Base-by-base conservation (phyloP, 2,797 vertebrate genomes). In the Tarsius wallacei region DNA sequence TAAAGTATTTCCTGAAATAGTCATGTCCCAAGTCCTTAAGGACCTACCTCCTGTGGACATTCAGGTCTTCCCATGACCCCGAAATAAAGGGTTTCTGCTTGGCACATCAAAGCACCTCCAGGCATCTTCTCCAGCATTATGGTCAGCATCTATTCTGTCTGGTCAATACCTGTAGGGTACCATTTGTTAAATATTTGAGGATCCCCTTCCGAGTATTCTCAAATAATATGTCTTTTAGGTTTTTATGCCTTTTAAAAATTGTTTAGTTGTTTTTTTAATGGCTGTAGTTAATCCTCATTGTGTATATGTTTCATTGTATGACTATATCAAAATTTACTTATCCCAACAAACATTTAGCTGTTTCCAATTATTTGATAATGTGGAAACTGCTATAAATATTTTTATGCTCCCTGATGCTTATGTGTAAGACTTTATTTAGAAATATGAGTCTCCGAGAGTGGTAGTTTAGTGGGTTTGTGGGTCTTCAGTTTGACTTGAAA, bases 401-500 rank as follows among this genome's bases (percentile, higher is more conserved):
- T 63, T 53, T 59, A 78, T 87, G 24, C 71, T 80, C 86, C 51
- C 13, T 26, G 4, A 36, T 42, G 53, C 16, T 16, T 24, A 13
- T 2, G 1, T 53, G 14, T 87, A 59, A 63, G 3, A 42, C 9
- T 70, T 71, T 31, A n/a, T 42, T 8, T 28, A 80, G 53, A 42
- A 12, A 36, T 51, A 10, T 36, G 42, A 59, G 26, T 71, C 42
- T 70, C 17, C 31, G 31, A 85, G 15, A 59, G 12, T 80, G 22
- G 51, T 24, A 81, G 47, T 55, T n/a, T 53, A 53, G 70, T 53
- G 55, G 6, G 33, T 61, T 42, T 73, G 55, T 81, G 19, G n/a
- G 24, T 31, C 26, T 73, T 73, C 17, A 88, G n/a, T 47, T 87
- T 88, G 71, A n/a, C 77, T 88, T 64, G n/a, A 74, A 85, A 81